Evolutionary conservation across 2,113 vertebrate species (phyloP), one percentile per base, ranked within the genome.

Genomic region (Puma concolor): DNA sequence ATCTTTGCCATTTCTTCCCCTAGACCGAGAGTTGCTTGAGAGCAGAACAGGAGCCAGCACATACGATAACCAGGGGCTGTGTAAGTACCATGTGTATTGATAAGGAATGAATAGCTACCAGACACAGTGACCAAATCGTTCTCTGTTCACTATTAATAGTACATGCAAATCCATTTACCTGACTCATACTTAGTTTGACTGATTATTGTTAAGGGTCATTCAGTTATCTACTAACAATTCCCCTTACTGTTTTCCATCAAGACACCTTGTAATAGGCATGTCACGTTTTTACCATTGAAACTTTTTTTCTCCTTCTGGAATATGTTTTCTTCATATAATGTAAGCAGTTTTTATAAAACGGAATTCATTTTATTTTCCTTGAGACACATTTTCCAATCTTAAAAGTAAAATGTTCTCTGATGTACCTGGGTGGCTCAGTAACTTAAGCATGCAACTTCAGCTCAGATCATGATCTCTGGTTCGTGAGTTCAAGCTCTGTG

Each of bases 341-440:
- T 54, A 76, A 88, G 41, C 19, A 72, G 1, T 50, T 85, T 41
- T 9, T 57, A 38, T 13, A 69, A 94, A 89, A 29, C 3, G 1
- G 10, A 96, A 79, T 87, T 79, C 41, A 33, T 72, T 90, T 83
- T 93, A n/a, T 69, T 83, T 66, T 50, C 17, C 50, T 19, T 57
- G 36, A 93, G 71, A 13, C 29, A 63, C 5, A 92, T 64, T 94
- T 93, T 96, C 7, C 15, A 41, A 33, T 36, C 60, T 21, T 82
- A 38, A 94, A 89, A 69, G 67, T 63, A 71, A 66, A 83, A 36
- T 48, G 7, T 76, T 74, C 57, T 60, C 57, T 9, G 21, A 21
- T 60, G 57, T 17, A 8, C 57, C 19, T 23, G 21, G 21, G 21
- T 60, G 57, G 57, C 21, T 60, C 21, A 60, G 57, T 60, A 21